These are phyloP conservation scores for Poecilia gillii DNA, from an alignment of 2,797 vertebrate genomes.

Conservation along the genomic window DNA sequence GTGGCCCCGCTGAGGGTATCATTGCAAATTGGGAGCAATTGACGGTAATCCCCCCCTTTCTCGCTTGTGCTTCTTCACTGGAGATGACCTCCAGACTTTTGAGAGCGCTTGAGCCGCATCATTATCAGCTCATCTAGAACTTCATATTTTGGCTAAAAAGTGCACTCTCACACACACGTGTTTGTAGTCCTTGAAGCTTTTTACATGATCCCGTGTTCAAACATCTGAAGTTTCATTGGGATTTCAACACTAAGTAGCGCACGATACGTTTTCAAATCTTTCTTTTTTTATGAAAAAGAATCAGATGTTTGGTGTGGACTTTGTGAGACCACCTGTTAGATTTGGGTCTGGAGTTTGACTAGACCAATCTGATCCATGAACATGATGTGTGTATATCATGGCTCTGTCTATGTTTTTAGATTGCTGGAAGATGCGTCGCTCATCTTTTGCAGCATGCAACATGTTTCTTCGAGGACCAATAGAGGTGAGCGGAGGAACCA, in stretches of 20 bases:
- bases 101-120: slow-evolving; percentile 47
- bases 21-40: slow-evolving; percentile 81
- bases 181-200: not conserved
- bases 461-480: not conserved
- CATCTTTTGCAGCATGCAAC: not conserved
- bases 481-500: too few species aligned
- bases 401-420: not conserved
- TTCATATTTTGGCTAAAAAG: slow-evolving; percentile 10
- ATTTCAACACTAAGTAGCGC: not conserved
- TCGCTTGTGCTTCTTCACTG: slow-evolving; percentile 62
- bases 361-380: not conserved
- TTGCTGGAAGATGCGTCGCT: not conserved
- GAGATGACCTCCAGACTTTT: slow-evolving; percentile 44
- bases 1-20: slow-evolving; percentile 74
- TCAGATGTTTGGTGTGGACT: not conserved
- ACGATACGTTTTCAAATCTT: not conserved
- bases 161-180: not conserved
- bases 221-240: not conserved
- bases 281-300: not conserved
- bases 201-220: not conserved
- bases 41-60: slow-evolving; percentile 74
- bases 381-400: not conserved
- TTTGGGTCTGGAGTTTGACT: not conserved
- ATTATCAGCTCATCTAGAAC: slow-evolving; percentile 45
- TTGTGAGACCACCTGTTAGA: not conserved